Evolutionary conservation across 2,113 vertebrate species (phyloP).

Genomic region (rabbit (Oryctolagus cuniculus)): mOryCun1.1 NC_091432.1:92595001-92595500

Average conservation of each 20-base stretch:
- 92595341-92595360: constrained; percentile 41
- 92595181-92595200: neutral
- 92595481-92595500: constrained; percentile 52
- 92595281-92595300: constrained; percentile 41
- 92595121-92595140: neutral
- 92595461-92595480: constrained; percentile 59
- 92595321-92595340: constrained; percentile 27
- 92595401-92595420: constrained; percentile 17
- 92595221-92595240: neutral
- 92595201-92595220: neutral
- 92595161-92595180: neutral
- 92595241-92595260: neutral
- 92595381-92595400: constrained; percentile 10
- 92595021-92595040: too few species aligned
- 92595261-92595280: neutral
- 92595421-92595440: neutral
- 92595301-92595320: neutral
- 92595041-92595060: too few species aligned
- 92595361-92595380: constrained; percentile 38
- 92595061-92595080: constrained; percentile 4
- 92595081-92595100: neutral
- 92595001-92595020: too few species aligned
- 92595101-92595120: constrained; percentile 22
- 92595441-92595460: neutral
- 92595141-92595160: neutral